These are phyloP conservation scores for Dioctria linearis DNA, from an alignment of 2,888 invertebrate genomes.

Conservation along the genomic window DNA sequence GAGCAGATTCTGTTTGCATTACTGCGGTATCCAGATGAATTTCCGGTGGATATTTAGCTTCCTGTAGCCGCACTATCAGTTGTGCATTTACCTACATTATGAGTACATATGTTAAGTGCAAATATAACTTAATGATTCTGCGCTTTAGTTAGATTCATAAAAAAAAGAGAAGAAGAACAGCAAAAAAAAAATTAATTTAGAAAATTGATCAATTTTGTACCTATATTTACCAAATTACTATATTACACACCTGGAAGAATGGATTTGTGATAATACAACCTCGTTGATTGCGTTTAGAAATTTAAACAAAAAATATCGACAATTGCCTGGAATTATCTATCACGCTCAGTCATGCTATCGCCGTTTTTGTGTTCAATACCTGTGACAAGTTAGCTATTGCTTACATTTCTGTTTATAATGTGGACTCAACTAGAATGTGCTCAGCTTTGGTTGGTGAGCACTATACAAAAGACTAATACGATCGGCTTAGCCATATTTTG, in stretches of 20 bases:
- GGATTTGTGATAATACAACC: too few species aligned
- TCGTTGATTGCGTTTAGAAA: not conserved
- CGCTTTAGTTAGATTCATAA: not conserved
- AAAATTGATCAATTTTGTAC: conserved; percentile 19
- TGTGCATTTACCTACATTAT: too few species aligned
- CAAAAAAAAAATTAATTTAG: conserved; percentile 13
- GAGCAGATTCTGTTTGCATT: conserved; percentile 1
- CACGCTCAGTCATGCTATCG: conserved; percentile 16
- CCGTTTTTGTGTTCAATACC: conserved; percentile 16
- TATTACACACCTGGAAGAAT: not conserved
- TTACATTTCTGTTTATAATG: too few species aligned
- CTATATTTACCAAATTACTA: conserved; percentile 25
- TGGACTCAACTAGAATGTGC: too few species aligned
- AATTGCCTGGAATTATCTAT: conserved; percentile 13
- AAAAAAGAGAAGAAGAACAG: too few species aligned
- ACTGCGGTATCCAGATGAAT: conserved; percentile 15
- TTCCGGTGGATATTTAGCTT: conserved; percentile 39
- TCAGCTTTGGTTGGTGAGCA: too few species aligned
- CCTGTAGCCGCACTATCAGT: too few species aligned
- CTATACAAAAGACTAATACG: too few species aligned
- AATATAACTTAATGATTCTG: not conserved
- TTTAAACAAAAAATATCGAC: conserved; percentile 7
- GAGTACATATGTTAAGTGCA: not conserved
- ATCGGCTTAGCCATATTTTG: too few species aligned
- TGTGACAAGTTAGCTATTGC: conserved; percentile 4